phyloP scores from a whole-genome alignment of 2,888 invertebrate genomes.

The Cephus rjabovi region DNA sequence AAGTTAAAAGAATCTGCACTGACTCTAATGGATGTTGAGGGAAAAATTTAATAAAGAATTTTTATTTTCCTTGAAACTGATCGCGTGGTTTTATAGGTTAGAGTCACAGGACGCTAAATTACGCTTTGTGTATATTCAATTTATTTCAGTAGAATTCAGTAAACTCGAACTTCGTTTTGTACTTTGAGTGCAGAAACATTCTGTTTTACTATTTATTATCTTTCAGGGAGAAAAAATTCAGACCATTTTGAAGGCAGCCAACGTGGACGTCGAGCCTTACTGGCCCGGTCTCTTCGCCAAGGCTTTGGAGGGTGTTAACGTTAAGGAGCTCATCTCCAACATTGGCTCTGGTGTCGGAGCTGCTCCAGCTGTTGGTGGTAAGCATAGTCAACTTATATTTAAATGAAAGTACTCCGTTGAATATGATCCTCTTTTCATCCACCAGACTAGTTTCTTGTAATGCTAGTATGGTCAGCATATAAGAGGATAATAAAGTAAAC shows the following conservation, averaged over 20 bases:
- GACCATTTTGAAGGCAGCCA: conserved; percentile 96
- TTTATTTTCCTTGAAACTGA: neutral
- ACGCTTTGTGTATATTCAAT: neutral
- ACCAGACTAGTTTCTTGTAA: conserved; percentile 43
- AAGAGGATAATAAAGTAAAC: conserved; percentile 53
- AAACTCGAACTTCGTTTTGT: neutral
- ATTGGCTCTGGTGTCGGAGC: conserved; percentile 92
- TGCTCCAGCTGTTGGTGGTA: conserved; percentile 78
- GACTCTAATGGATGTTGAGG: conserved; percentile 15
- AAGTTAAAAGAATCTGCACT: neutral
- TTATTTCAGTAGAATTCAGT: neutral
- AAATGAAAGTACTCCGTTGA: neutral
- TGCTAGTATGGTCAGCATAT: conserved; percentile 53
- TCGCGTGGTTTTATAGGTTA: neutral
- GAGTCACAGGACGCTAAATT: neutral
- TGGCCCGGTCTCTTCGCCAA: conserved; percentile 99
- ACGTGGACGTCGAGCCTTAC: conserved; percentile 96
- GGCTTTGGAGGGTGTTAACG: conserved; percentile 93
- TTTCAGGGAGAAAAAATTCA: conserved; percentile 94
- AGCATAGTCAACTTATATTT: conserved; percentile 13
- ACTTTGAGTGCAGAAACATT: neutral
- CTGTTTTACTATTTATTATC: conserved; percentile 3
- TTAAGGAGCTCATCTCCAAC: conserved; percentile 93
- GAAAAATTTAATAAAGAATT: conserved; percentile 1
- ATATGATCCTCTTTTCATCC: conserved; percentile 58